A percentile compares a stretch with the other conserved stretches of the same genome.
These are phyloP conservation scores for Thomomys bottae DNA, from an alignment of 2,113 vertebrate species.

Conservation along the genomic window DNA sequence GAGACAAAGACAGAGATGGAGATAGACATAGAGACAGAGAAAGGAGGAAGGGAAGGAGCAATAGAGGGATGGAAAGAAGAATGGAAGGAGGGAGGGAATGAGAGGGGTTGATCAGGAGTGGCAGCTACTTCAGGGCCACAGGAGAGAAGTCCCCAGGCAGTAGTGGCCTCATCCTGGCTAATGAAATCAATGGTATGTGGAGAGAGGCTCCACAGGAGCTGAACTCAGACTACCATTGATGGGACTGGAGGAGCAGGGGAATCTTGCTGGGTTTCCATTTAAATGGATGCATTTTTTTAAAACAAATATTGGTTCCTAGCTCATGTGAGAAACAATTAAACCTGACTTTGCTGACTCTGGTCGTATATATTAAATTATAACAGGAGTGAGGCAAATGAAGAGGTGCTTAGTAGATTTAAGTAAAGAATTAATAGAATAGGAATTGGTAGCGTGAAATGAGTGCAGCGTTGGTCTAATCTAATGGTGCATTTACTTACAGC, in stretches of 20 bases:
- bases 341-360: conserved; percentile 63
- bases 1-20: conserved; percentile 30
- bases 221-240: conserved; percentile 63
- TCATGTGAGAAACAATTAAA: conserved; percentile 81
- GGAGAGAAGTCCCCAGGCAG: conserved; percentile 46
- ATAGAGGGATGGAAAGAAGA: too few species aligned
- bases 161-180: conserved; percentile 69
- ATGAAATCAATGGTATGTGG: conserved; percentile 75
- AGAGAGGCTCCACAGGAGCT: conserved; percentile 51
- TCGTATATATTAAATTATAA: conserved; percentile 76
- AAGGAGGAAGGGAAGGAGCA: too few species aligned
- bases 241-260: conserved; percentile 57
- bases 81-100: too few species aligned
- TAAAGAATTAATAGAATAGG: conserved; percentile 71
- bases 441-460: conserved; percentile 59
- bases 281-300: conserved; percentile 79
- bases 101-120: not conserved
- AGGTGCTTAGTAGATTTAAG: conserved; percentile 66
- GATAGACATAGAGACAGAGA: not conserved
- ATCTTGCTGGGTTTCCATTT: conserved; percentile 76
- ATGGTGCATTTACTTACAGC: conserved; percentile 43
- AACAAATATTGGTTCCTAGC: conserved; percentile 71
- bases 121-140: conserved; percentile 10
- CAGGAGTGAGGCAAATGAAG: conserved; percentile 63
- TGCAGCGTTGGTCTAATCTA: not conserved